A percentile compares a stretch with the other conserved stretches of the same genome.
Evolutionary conservation across 2,888 invertebrate genomes (phyloP).

Genomic region (Scaptomyza polygonia): DNA sequence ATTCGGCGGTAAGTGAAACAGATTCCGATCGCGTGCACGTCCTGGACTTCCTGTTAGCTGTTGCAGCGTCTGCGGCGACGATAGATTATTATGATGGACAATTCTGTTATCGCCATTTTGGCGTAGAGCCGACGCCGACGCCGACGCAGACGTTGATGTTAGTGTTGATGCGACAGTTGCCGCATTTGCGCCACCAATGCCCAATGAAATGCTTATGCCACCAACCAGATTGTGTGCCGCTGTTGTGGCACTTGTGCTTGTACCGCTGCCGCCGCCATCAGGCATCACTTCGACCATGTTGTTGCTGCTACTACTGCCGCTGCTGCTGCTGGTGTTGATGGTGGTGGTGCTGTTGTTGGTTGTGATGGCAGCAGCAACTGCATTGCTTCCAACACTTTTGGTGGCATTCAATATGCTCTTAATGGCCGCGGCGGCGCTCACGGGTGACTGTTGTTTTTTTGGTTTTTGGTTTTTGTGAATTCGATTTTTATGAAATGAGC

Average conservation of each 20-base stretch:
- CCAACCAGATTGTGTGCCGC: constrained; percentile 79
- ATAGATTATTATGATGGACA: constrained; percentile 47
- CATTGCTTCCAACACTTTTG: constrained; percentile 76
- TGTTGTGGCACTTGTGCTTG: constrained; percentile 40
- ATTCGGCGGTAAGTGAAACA: constrained; percentile 83
- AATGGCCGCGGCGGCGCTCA: constrained; percentile 81
- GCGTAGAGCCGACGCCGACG: constrained; percentile 22
- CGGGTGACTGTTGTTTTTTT: constrained; percentile 71
- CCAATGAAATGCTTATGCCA: constrained; percentile 80
- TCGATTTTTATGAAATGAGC: constrained; percentile 72
- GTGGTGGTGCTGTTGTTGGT: constrained; percentile 23
- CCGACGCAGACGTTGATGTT: constrained; percentile 16
- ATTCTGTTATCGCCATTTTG: constrained; percentile 64
- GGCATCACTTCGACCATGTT: constrained; percentile 19
- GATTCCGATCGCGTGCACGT: constrained; percentile 84
- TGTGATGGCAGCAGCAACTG: constrained; percentile 39
- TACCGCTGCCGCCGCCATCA: constrained; percentile 20
- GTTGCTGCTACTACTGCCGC: constrained; percentile 20
- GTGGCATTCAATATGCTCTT: constrained; percentile 82
- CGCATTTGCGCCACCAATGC: constrained; percentile 68
- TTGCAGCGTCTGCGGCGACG: constrained; percentile 82
- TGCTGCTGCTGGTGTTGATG: constrained; percentile 28
- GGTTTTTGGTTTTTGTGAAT: constrained; percentile 26
- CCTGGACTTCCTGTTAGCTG: constrained; percentile 84
- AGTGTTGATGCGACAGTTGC: constrained; percentile 25